phyloP scores from a whole-genome alignment of 2,113 vertebrate genomes.

The Proteles cristata region DNA sequence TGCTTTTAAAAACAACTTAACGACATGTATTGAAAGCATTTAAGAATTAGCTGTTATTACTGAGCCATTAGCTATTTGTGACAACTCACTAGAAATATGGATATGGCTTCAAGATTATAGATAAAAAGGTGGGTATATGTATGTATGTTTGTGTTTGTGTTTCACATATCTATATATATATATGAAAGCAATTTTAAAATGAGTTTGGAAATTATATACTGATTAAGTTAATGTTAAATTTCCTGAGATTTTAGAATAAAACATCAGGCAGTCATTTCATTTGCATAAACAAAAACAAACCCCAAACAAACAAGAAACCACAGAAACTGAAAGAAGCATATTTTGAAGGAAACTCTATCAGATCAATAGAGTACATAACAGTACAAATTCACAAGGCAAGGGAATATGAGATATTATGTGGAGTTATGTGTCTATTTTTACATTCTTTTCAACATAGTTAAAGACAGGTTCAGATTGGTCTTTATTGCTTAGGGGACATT shows the following conservation, averaged over 20 bases:
- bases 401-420: neutral
- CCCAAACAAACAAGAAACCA: neutral
- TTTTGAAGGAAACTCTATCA: neutral
- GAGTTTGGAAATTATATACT: neutral
- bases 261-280: neutral
- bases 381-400: neutral
- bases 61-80: neutral
- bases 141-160: no score
- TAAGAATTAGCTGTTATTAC: neutral
- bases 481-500: neutral
- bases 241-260: neutral
- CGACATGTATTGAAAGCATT: neutral
- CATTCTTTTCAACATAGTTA: neutral
- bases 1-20: neutral
- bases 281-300: neutral
- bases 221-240: neutral
- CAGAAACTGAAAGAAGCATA: neutral
- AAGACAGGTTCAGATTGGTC: neutral
- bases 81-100: neutral
- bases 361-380: neutral
- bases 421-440: neutral
- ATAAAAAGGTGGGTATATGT: neutral
- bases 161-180: neutral
- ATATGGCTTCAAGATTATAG: neutral
- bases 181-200: neutral